Percentiles rank a stretch among this genome's conserved stretches.
Conservation (phyloP, 2,113 vertebrate genomes). For the Euleptes europaea region DNA sequence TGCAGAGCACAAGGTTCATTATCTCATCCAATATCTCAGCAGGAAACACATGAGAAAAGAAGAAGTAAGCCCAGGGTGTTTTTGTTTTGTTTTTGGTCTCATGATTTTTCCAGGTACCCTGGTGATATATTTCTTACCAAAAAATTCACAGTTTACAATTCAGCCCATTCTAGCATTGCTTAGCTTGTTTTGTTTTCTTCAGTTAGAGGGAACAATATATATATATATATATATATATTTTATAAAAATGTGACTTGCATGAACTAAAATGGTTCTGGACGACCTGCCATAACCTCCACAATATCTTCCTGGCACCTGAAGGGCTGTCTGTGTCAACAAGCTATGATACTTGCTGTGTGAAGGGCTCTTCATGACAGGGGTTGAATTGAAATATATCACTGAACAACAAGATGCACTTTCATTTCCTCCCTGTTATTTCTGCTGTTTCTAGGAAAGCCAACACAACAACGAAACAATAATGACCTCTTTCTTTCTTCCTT, state of each 20-base stretch:
- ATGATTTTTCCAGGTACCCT: not conserved
- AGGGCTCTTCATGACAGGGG: not conserved
- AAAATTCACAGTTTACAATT: not conserved
- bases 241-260: not conserved
- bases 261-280: rapidly evolving
- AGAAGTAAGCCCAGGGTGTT: no score
- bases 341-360: not conserved
- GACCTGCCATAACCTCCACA: not conserved
- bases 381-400: not conserved
- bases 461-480: not conserved
- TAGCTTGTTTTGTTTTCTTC: not conserved
- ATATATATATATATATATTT: no score
- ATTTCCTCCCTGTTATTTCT: not conserved
- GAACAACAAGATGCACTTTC: not conserved
- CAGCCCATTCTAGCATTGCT: not conserved
- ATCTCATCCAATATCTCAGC: not conserved
- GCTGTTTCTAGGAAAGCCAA: not conserved
- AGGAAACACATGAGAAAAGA: not conserved
- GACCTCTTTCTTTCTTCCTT: not conserved
- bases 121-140: not conserved
- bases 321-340: not conserved
- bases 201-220: rapidly evolving
- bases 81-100: not conserved
- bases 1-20: not conserved
- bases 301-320: not conserved